phyloP scores from a whole-genome alignment of 2,113 vertebrate species.

The Mormoops blainvillei region DNA sequence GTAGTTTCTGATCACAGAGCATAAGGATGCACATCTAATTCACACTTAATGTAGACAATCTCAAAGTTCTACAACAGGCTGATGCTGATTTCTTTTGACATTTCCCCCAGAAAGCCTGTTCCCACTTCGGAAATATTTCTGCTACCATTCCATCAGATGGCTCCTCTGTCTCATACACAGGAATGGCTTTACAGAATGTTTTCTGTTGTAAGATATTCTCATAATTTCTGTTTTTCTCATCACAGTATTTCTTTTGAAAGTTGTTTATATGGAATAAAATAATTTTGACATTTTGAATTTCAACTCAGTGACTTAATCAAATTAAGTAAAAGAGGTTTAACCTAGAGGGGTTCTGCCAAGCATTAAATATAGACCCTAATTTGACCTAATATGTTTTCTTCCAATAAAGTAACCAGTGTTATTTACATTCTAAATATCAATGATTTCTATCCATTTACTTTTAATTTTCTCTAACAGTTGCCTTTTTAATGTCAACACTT shows the following conservation, averaged over 20 bases:
- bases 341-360: slow-evolving; percentile 6
- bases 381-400: slow-evolving; percentile 20
- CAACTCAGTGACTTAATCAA: not conserved
- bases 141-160: not conserved
- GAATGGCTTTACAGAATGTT: not conserved
- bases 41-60: not conserved
- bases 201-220: not conserved
- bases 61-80: not conserved
- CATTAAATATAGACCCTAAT: slow-evolving; percentile 47
- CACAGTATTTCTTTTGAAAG: not conserved
- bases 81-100: not conserved
- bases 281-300: slow-evolving; percentile 14
- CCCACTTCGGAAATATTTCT: not conserved
- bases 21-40: not conserved
- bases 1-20: not conserved
- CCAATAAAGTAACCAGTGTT: slow-evolving; percentile 3
- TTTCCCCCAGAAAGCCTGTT: not conserved
- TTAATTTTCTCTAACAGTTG: slow-evolving; percentile 46
- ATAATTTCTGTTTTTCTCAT: slow-evolving; percentile 1
- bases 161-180: not conserved
- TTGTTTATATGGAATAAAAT: not conserved
- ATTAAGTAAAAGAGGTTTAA: slow-evolving; percentile 1
- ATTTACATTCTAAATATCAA: slow-evolving; percentile 61
- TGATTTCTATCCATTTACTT: slow-evolving; percentile 34
- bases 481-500: slow-evolving; percentile 36